Percentiles rank a stretch among this genome's conserved stretches.
Evolutionary conservation across 2,888 invertebrate genomes (phyloP).

Genomic region (Rhopalosiphum nymphaeae): DNA sequence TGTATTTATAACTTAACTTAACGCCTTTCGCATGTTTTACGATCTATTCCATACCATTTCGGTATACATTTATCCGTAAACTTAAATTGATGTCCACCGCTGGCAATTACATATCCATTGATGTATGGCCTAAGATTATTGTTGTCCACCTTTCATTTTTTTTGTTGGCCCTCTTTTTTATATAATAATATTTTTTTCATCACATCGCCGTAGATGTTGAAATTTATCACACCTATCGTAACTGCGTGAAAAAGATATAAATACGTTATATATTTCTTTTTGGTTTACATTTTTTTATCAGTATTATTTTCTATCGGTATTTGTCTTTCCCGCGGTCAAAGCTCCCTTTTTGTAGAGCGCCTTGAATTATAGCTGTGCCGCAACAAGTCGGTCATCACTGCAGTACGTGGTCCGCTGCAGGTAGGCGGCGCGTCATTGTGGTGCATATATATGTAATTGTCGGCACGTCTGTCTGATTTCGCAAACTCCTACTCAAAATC

Average conservation of each 20-base stretch:
- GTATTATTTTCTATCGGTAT: not conserved
- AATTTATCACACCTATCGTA: not conserved
- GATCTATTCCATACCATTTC: not conserved
- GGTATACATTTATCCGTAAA: not conserved
- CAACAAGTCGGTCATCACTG: conserved; percentile 63
- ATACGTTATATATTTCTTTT: not conserved
- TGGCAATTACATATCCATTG: not conserved
- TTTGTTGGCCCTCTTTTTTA: not conserved
- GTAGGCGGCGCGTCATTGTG: conserved; percentile 25
- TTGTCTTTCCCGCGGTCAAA: not conserved
- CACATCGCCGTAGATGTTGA: not conserved
- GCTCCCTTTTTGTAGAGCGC: conserved; percentile 8
- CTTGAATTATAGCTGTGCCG: conserved; percentile 56
- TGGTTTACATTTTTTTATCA: not conserved
- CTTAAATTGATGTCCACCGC: not conserved
- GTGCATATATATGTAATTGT: not conserved
- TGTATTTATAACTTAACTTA: not conserved
- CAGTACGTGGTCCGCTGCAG: conserved; percentile 11
- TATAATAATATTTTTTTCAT: not conserved
- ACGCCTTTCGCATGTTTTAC: not conserved
- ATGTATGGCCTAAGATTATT: not conserved
- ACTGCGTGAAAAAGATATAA: not conserved
- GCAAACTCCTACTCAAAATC: conserved; percentile 52
- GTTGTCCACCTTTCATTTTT: not conserved
- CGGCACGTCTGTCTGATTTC: conserved; percentile 27